Percentiles rank a stretch among this genome's conserved stretches.
These are phyloP conservation scores for Perizoma affinitatum DNA, from an alignment of 2,888 invertebrate genomes.

Conservation along the genomic window DNA sequence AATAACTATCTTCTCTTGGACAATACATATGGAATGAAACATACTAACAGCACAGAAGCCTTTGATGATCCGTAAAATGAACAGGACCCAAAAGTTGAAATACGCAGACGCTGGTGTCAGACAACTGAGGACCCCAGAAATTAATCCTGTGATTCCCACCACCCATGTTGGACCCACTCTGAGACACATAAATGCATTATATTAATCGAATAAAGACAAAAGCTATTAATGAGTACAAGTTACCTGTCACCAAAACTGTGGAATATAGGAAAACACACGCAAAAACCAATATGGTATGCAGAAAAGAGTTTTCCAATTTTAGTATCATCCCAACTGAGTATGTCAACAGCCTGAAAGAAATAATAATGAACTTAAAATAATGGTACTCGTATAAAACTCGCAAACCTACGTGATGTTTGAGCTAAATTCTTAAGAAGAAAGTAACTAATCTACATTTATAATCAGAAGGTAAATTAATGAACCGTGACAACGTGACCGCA, in stretches of 20 bases:
- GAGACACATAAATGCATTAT: slow-evolving; percentile 3
- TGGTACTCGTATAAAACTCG: no score
- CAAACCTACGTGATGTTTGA: no score
- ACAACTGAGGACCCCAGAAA: slow-evolving; percentile 65
- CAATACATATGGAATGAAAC: not conserved
- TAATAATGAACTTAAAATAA: no score
- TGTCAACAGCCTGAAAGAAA: slow-evolving; percentile 54
- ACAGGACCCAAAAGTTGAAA: slow-evolving; percentile 67
- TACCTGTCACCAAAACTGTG: slow-evolving; percentile 74
- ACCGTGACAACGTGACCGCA: not conserved
- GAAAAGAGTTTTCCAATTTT: slow-evolving; percentile 67
- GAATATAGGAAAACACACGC: slow-evolving; percentile 76
- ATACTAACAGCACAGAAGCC: slow-evolving; percentile 76
- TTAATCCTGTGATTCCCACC: slow-evolving; percentile 65
- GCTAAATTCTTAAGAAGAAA: no score
- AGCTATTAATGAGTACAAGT: slow-evolving; percentile 9
- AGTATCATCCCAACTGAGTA: slow-evolving; percentile 68
- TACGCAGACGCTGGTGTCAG: slow-evolving; percentile 70
- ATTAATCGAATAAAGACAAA: not conserved
- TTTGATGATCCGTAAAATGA: slow-evolving; percentile 60
- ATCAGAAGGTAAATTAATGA: no score
- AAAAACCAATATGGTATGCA: slow-evolving; percentile 75
- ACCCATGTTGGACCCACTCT: slow-evolving; percentile 76
- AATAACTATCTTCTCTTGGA: no score
- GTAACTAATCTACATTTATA: no score